Conservation (phyloP, 2,888 invertebrate species). For the Yponomeuta malinellus region DNA sequence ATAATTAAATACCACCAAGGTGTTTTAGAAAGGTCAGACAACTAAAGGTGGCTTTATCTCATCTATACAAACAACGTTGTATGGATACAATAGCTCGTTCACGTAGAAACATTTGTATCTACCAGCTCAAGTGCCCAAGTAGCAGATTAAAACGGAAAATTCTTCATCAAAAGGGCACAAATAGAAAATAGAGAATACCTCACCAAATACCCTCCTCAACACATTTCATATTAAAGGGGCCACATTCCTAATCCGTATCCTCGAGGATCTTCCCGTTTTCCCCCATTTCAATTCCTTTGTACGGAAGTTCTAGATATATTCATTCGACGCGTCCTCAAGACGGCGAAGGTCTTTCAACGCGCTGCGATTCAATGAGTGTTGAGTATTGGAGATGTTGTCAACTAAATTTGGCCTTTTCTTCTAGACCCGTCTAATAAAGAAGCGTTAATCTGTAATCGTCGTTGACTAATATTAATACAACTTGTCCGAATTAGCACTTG, state of each 20-base stretch:
- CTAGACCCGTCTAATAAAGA: background rate
- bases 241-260: conserved; percentile 3
- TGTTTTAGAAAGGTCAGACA: no score
- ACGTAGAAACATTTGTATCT: no score
- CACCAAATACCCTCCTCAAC: background rate
- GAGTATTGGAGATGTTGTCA: background rate
- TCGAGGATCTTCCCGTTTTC: background rate
- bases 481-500: no score
- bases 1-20: no score
- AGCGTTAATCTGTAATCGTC: no score
- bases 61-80: no score
- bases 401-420: background rate
- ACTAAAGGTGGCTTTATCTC: no score
- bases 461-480: no score
- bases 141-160: background rate
- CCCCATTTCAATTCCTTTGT: conserved; percentile 1
- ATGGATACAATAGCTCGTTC: no score
- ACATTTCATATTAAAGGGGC: conserved; percentile 6
- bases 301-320: conserved; percentile 3
- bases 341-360: background rate
- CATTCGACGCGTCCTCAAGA: background rate
- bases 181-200: background rate
- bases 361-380: background rate
- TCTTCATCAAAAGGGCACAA: background rate
- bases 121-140: background rate